These are phyloP conservation scores for Xenopus laevis DNA, from an alignment of 2,113 vertebrate species.

Conservation along the genomic window DNA sequence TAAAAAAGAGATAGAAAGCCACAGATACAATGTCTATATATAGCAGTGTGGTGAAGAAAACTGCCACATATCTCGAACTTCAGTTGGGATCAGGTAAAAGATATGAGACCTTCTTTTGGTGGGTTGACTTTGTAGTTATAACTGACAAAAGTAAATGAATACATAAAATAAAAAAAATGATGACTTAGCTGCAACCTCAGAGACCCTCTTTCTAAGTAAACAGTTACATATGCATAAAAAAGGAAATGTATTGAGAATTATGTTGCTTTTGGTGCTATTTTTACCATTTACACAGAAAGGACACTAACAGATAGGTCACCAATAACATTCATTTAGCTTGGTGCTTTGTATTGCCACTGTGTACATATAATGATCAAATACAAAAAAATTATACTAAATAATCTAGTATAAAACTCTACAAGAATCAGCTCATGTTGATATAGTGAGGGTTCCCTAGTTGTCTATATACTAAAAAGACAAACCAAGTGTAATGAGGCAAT, in stretches of 20 bases:
- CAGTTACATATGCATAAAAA: fast-evolving
- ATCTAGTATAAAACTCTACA: no score
- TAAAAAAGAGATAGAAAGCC: slow-evolving; percentile 64
- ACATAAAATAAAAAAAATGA: slow-evolving; percentile 54
- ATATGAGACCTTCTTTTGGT: slow-evolving; percentile 56
- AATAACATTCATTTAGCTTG: no score
- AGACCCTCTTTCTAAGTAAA: slow-evolving; percentile 48
- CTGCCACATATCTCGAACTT: slow-evolving; percentile 66
- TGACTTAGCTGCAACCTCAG: slow-evolving; percentile 60
- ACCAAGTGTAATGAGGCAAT: no score
- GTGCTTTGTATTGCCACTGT: no score
- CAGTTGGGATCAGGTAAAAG: slow-evolving; percentile 55
- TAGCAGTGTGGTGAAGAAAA: slow-evolving; percentile 63
- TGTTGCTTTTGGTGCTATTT: no score
- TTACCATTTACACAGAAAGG: no score
- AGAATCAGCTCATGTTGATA: no score
- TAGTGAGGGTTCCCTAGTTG: no score
- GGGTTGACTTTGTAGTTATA: slow-evolving; percentile 69
- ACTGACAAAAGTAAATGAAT: slow-evolving; percentile 56
- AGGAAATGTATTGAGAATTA: slow-evolving; percentile 6
- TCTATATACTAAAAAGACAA: no score
- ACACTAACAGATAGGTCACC: no score
- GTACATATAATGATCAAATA: no score
- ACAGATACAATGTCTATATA: slow-evolving; percentile 67
- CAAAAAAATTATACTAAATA: no score